These are phyloP conservation scores for Temnothorax nylanderi DNA, from an alignment of 1,140 invertebrate species.

Conservation along the genomic window DNA sequence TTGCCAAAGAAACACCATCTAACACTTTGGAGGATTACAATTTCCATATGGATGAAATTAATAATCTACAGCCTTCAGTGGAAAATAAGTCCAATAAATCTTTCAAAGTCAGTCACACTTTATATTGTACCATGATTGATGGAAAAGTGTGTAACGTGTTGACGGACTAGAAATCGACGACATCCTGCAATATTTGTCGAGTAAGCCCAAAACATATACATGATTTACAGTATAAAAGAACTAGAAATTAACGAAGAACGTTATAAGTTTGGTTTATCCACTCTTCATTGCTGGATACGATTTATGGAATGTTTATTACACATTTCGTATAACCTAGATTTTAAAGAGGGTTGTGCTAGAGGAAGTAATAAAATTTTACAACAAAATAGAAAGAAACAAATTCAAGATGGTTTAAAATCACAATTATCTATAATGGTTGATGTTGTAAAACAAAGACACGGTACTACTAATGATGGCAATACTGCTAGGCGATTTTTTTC, in stretches of 20 bases:
- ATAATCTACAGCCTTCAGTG: slow-evolving; percentile 21
- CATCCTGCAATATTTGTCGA: slow-evolving; percentile 59
- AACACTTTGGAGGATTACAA: slow-evolving; percentile 34
- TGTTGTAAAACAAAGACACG: slow-evolving; percentile 18
- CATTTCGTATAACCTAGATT: slow-evolving; percentile 27
- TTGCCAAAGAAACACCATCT: slow-evolving; percentile 45
- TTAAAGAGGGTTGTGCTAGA: slow-evolving; percentile 16
- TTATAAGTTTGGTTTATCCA: slow-evolving; percentile 40
- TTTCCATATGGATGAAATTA: slow-evolving; percentile 39
- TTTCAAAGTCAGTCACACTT: slow-evolving; percentile 31
- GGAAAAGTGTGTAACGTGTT: slow-evolving; percentile 60
- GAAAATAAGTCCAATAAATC: slow-evolving; percentile 19
- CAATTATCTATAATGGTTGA: slow-evolving; percentile 32
- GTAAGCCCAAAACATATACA: slow-evolving; percentile 53
- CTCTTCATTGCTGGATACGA: slow-evolving; percentile 22
- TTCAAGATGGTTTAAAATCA: slow-evolving; percentile 15
- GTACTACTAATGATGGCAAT: slow-evolving; percentile 21
- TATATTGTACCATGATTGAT: slow-evolving; percentile 61
- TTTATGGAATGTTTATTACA: slow-evolving; percentile 38
- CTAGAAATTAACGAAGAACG: slow-evolving; percentile 34
- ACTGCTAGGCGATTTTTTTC: slow-evolving; percentile 20
- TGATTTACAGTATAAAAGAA: slow-evolving; percentile 34
- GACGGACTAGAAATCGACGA: slow-evolving; percentile 38
- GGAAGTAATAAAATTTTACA: slow-evolving; percentile 21
- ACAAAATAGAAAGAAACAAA: slow-evolving; percentile 19